These are phyloP conservation scores for Bubalus kerabau DNA, from an alignment of 2,113 vertebrate genomes.

Conservation along the genomic window DNA sequence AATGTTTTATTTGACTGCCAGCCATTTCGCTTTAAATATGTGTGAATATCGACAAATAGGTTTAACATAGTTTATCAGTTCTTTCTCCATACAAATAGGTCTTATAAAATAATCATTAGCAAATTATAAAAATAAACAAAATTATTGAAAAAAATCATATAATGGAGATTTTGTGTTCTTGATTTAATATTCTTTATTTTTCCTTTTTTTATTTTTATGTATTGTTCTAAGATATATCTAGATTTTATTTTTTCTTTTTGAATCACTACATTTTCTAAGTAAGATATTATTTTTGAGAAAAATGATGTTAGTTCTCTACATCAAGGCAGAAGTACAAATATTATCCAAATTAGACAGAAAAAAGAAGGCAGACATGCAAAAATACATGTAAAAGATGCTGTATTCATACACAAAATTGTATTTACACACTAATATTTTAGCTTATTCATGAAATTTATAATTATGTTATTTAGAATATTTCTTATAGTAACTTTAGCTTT, in stretches of 20 bases:
- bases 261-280: background rate
- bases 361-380: background rate
- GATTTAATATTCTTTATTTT: background rate
- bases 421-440: background rate
- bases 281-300: background rate
- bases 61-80: background rate
- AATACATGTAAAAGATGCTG: background rate
- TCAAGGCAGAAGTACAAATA: background rate
- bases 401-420: background rate
- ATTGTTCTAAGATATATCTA: background rate
- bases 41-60: background rate
- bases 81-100: background rate
- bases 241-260: background rate
- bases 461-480: background rate
- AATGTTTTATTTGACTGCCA: background rate
- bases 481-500: background rate
- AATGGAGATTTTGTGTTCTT: background rate
- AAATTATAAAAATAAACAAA: background rate
- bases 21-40: background rate
- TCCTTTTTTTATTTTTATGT: background rate
- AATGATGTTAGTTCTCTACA: background rate
- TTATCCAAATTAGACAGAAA: background rate
- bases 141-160: background rate
- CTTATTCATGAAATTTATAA: background rate
- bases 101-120: background rate